Evolutionary conservation across 2,113 vertebrate species (phyloP).

Genomic region (Ceuthmochares aereus): DNA sequence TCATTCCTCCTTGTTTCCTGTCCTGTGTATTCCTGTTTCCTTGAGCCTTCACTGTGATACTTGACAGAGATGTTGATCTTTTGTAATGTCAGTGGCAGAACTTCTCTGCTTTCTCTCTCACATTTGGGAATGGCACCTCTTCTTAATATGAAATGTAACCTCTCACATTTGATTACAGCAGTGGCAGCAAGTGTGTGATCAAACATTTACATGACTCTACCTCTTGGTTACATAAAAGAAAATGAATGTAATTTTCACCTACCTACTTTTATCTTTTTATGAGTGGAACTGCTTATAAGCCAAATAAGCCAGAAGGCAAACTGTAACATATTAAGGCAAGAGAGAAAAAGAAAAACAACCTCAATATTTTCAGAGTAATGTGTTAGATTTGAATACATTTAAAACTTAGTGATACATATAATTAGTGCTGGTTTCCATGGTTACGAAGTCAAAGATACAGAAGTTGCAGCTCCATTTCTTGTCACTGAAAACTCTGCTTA

Average conservation of each 20-base stretch:
- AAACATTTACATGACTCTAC: conserved; percentile 54
- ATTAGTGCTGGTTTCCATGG: conserved; percentile 60
- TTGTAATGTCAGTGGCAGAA: background rate
- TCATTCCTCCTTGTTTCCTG: background rate
- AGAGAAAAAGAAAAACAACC: conserved; percentile 36
- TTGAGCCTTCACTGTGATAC: background rate
- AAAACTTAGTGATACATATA: conserved; percentile 57
- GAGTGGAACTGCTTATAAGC: conserved; percentile 10
- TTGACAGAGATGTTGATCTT: background rate
- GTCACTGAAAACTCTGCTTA: conserved; percentile 28
- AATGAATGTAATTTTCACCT: conserved; percentile 56
- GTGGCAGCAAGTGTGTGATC: conserved; percentile 5
- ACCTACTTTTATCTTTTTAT: conserved; percentile 27
- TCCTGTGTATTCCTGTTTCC: background rate
- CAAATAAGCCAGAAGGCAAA: conserved; percentile 59
- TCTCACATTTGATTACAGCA: background rate
- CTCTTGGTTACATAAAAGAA: conserved; percentile 46
- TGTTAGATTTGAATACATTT: conserved; percentile 63
- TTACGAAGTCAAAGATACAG: conserved; percentile 44
- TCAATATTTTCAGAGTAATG: conserved; percentile 51
- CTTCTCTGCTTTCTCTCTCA: background rate
- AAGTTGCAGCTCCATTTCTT: conserved; percentile 32
- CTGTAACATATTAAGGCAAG: conserved; percentile 44
- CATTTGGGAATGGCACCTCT: background rate
- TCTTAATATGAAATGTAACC: background rate